These are phyloP conservation scores for Gavia stellata DNA, from an alignment of 2,113 vertebrate genomes.

Conservation along the genomic window DNA sequence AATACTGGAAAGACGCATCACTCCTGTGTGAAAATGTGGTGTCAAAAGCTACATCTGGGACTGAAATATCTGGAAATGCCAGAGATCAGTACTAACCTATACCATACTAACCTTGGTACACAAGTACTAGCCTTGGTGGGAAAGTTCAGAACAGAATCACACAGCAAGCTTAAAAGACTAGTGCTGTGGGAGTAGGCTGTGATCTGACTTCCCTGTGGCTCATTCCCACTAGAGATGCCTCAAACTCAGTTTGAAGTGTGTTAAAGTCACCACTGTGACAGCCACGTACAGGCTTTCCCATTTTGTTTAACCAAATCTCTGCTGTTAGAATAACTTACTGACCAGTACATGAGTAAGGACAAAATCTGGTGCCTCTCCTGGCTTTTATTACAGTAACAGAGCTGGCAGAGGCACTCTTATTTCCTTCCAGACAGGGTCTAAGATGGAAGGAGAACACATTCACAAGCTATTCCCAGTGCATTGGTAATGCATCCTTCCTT, in stretches of 20 bases:
- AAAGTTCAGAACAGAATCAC: not conserved
- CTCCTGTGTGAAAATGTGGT: not conserved
- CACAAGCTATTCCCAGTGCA: not conserved
- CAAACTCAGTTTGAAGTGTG: not conserved
- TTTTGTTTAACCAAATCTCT: not conserved
- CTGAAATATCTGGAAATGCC: not conserved
- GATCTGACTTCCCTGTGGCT: not conserved
- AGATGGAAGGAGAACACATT: not conserved
- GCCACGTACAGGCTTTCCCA: not conserved
- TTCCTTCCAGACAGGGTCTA: not conserved
- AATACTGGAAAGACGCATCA: not conserved
- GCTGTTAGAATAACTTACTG: not conserved
- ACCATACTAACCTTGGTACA: not conserved
- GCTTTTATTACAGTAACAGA: not conserved
- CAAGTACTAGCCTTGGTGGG: not conserved
- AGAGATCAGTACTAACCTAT: not conserved
- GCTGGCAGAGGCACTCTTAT: not conserved
- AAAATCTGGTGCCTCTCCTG: not conserved
- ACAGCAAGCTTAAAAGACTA: not conserved
- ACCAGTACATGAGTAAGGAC: not conserved
- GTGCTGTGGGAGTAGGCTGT: not conserved
- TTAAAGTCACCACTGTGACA: not conserved
- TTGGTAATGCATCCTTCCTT: not conserved
- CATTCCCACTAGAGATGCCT: not conserved
- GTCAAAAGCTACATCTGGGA: not conserved